Evolutionary conservation across 2,797 vertebrate species (phyloP), one percentile per base, ranked within the genome.

Genomic region (Scarus forsteni): DNA sequence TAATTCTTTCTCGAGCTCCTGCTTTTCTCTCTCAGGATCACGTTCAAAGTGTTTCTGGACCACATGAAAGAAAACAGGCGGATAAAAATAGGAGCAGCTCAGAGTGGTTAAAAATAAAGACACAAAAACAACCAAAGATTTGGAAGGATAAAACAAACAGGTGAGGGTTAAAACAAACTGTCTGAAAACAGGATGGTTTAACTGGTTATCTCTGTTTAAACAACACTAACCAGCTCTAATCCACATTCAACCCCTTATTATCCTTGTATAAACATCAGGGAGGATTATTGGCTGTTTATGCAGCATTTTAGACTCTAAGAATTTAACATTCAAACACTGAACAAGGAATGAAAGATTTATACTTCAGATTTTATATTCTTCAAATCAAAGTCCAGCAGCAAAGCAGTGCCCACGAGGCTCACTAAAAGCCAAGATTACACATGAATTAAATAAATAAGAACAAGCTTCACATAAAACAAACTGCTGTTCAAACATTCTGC

Each of bases 21-120:
- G 9, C 13, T 7, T 4, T 39, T 6, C 15, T 15, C 49, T 51
- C 49, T 51, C 18, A 46, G 35, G 39, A 36, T 60, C 59, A 7
- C 38, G 10, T 13, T 66, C 75, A 56, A 61, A 61, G 19, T n/a
- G 48, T 45, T 56, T 48, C 0, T 27, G 8, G 9, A 27, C 36
- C 35, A 50, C 48, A 42, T 57, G 34, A 65, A 42, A 73, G 60
- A 57, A 64, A 53, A 62, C 45, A 46, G 65, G 34, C 13, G 38
- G 83, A 69, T 73, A 66, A 74, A 88, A 81, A 88, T 80, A 81
- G 81, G 38, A 66, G 18, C 27, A 7, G 4, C 60, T 57, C 36
- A 73, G 54, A 77, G 74, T 7, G n/a, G 60, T 54, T 72, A 75
- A 77, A 83, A 85, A 85, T 87, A 83, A 79, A 72, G 42, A 64